Evolutionary conservation across 2,797 vertebrate species (phyloP).

Genomic region (Sebastes miniatus): DNA sequence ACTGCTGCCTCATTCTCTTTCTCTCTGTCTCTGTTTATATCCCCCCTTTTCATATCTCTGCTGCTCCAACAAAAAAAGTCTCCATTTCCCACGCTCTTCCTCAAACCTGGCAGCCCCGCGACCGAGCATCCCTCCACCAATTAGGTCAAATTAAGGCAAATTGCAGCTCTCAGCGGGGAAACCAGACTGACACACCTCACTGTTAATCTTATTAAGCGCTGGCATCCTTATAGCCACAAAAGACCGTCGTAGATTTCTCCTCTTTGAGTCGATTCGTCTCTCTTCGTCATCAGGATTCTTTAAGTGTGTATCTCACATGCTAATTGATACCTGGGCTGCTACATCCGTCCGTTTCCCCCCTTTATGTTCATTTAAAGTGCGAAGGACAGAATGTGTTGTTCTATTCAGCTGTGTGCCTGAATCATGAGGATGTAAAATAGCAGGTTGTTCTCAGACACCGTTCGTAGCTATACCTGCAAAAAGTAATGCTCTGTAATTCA

Average conservation of each 20-base stretch:
- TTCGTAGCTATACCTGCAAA: too few relatives aligned
- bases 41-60: not conserved
- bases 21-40: not conserved
- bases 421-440: not conserved
- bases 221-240: not conserved
- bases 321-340: not conserved
- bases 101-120: conserved; percentile 25
- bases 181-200: conserved; percentile 31
- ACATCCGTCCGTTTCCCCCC: not conserved
- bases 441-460: too few relatives aligned
- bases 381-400: not conserved
- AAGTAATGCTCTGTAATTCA: too few relatives aligned
- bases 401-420: conserved; percentile 15
- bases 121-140: conserved; percentile 32
- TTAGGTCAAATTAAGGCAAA: conserved; percentile 63
- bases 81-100: conserved; percentile 23
- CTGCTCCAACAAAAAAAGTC: not conserved
- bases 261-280: not conserved
- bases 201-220: conserved; percentile 40
- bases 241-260: not conserved
- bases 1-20: not conserved
- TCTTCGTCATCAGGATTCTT: not conserved
- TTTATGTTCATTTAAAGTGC: conserved; percentile 4
- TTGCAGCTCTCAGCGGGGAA: conserved; percentile 44
- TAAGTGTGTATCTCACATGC: not conserved